Conservation (phyloP, 1,140 invertebrate genomes). For the Caenorhabditis remanei region DNA sequence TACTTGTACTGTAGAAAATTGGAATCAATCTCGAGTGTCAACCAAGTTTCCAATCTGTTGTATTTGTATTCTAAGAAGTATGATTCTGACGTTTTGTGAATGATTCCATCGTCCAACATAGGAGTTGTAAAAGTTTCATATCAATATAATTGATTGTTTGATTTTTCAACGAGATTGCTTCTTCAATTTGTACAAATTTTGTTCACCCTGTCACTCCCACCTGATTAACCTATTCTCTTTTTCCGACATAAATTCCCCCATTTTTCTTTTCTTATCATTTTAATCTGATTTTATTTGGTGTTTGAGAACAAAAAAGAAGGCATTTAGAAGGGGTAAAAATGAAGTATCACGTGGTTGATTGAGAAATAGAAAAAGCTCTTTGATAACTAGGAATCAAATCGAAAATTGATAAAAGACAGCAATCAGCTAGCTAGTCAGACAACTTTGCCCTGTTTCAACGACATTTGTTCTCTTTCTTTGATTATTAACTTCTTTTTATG, state of each 20-base stretch:
- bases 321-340: neutral
- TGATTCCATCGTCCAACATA: too few relatives aligned
- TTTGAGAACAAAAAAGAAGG: conserved; percentile 6
- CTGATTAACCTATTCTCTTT: neutral
- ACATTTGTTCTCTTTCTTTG: neutral
- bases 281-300: neutral
- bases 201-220: neutral
- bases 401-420: conserved; percentile 11
- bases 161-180: too few relatives aligned
- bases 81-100: too few relatives aligned
- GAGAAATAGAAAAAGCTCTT: conserved; percentile 4
- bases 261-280: neutral
- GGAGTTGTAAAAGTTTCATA: too few relatives aligned
- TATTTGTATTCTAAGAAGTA: too few relatives aligned
- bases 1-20: too few relatives aligned
- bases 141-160: too few relatives aligned
- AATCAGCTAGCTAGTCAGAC: neutral
- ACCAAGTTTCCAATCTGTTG: too few relatives aligned
- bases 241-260: neutral
- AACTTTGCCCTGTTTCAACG: conserved; percentile 3
- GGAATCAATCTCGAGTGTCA: too few relatives aligned
- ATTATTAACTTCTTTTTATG: neutral
- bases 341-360: neutral
- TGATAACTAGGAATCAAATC: conserved; percentile 18
- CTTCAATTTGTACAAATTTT: too few relatives aligned